Base-by-base conservation (phyloP, 2,888 invertebrate species). In the Pegoplata infirma region DNA sequence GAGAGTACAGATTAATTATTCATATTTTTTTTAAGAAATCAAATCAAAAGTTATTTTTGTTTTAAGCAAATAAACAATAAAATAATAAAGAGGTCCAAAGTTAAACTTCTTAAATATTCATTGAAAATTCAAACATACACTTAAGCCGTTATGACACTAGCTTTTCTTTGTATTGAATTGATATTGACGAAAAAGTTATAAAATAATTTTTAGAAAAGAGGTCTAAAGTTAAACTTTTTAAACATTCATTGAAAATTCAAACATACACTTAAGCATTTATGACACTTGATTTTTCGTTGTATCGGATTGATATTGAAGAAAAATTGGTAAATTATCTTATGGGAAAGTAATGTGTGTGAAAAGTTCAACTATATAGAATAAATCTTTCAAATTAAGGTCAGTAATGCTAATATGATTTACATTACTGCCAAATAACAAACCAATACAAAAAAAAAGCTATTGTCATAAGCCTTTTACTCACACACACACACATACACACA, bases 51-150 rank as follows among this genome's bases (percentile, higher is more conserved):
- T 66, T 16, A 23, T 51, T 73, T 53, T 36, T 32, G 32, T 10
- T 32, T n/a, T 32, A 32, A 12, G 32, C 32, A 40, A 55, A 63
- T 36, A 55, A 71, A 46, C 23, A 69, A 56, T 40, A 51, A 44
- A 46, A 61, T n/a, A 23, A 46, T 36, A 51, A 40, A 40, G 7
- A 14, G 59, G 21, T 28, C 21, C 56, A 53, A 77, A 76, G 64
- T 73, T 56, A 44, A 61, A 64, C 28, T 46, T 17, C 14, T 74
- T 64, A 61, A 74, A 78, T 74, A 78, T 78, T 73, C 53, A 78
- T 74, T 66, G 7, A 21, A 78, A 21, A 59, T 4, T 17, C 32
- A 58, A 23, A 46, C 21, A 23, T 21, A 51, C 23, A 28, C 4
- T n/a, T n/a, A n/a, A n/a, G n/a, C n/a, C n/a, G n/a, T n/a, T n/a